Conservation (phyloP, 2,888 invertebrate genomes). For the Megamerina dolium region DNA sequence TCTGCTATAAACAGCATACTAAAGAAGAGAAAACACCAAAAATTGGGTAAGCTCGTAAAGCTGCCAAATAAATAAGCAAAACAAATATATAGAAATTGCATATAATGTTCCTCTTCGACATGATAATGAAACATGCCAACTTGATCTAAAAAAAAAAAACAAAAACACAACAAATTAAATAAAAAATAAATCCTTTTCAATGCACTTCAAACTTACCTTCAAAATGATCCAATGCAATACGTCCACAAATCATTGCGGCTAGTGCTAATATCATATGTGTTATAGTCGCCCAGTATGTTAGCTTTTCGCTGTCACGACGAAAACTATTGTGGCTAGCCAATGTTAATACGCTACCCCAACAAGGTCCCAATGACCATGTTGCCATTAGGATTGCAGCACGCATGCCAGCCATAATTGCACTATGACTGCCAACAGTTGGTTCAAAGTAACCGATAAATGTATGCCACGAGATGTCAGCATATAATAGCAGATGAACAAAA, state of each 20-base stretch:
- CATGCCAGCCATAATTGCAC: conserved; percentile 17
- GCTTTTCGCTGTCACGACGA: conserved; percentile 59
- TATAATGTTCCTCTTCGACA: conserved; percentile 35
- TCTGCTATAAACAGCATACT: conserved; percentile 68
- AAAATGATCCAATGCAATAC: conserved; percentile 43
- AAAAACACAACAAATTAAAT: not conserved
- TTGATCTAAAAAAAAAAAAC: conserved; percentile 28
- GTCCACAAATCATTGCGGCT: conserved; percentile 34
- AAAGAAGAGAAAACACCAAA: conserved; percentile 74
- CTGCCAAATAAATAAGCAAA: conserved; percentile 40
- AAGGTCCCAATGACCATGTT: conserved; percentile 73
- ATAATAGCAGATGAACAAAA: conserved; percentile 32
- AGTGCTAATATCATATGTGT: conserved; percentile 35
- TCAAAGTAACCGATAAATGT: conserved; percentile 25
- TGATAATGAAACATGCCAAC: conserved; percentile 36
- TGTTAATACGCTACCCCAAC: conserved; percentile 76
- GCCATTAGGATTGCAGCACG: conserved; percentile 33
- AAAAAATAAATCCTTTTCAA: not conserved
- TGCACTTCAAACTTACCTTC: conserved; percentile 28
- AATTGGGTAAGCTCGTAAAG: conserved; percentile 32
- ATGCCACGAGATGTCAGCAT: conserved; percentile 25
- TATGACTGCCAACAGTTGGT: conserved; percentile 25
- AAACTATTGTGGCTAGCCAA: conserved; percentile 79
- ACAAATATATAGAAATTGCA: conserved; percentile 40
- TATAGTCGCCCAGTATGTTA: conserved; percentile 36